Evolutionary conservation across 2,113 vertebrate species (phyloP).

Genomic region (Eulemur macaco): DNA sequence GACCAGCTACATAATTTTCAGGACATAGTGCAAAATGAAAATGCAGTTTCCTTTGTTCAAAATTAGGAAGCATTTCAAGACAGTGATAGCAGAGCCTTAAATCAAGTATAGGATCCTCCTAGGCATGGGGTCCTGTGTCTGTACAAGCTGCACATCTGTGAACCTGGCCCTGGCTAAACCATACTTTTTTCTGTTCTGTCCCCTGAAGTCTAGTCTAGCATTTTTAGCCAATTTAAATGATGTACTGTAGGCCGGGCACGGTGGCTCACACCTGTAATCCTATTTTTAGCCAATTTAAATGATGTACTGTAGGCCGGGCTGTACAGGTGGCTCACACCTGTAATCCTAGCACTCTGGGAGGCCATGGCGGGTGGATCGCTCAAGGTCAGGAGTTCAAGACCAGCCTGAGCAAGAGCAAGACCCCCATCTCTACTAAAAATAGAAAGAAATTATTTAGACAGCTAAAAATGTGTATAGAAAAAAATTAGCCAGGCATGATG

Average conservation of each 20-base stretch:
- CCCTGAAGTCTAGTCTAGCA: too few relatives aligned
- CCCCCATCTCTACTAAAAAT: too few relatives aligned
- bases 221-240: not conserved
- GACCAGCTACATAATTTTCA: not conserved
- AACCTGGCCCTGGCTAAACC: not conserved
- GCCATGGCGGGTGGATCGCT: too few relatives aligned
- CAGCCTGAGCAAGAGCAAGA: too few relatives aligned
- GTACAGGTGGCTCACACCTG: too few relatives aligned
- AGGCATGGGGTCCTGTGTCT: not conserved
- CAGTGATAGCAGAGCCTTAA: not conserved
- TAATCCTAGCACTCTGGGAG: too few relatives aligned
- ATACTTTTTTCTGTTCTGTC: fast-evolving
- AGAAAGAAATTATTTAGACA: too few relatives aligned
- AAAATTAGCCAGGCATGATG: too few relatives aligned
- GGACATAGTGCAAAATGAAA: not conserved
- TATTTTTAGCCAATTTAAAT: not conserved
- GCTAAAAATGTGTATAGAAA: too few relatives aligned
- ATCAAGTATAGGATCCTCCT: too few relatives aligned
- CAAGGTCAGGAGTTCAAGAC: too few relatives aligned
- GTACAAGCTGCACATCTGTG: not conserved
- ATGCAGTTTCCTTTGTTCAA: not conserved
- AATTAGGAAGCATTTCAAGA: not conserved
- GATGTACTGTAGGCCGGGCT: not conserved
- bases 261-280: too few relatives aligned
- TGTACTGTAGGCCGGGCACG: not conserved